A percentile compares a stretch with the other conserved stretches of the same genome.
Evolutionary conservation across 2,113 vertebrate genomes (phyloP).

Genomic region (Dasyprocta punctata): DNA sequence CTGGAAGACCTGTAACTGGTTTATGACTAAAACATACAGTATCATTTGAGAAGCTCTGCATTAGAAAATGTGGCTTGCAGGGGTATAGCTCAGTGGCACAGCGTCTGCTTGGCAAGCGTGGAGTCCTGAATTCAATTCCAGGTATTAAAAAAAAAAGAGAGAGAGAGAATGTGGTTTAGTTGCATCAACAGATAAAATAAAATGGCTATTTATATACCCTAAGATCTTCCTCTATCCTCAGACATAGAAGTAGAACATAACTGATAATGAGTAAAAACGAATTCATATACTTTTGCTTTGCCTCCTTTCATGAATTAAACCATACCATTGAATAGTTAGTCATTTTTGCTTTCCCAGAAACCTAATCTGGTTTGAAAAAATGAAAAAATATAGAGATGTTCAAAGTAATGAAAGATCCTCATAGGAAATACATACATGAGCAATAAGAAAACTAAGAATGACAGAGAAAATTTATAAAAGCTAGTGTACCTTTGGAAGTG

Average conservation of each 20-base stretch:
- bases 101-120: too few species aligned
- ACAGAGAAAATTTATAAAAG: constrained; percentile 19
- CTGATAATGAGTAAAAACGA: neutral
- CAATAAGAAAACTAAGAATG: constrained; percentile 7
- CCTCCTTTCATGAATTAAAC: neutral
- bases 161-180: neutral
- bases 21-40: constrained; percentile 8
- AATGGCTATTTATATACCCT: neutral
- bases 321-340: neutral
- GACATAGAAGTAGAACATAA: neutral
- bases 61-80: neutral
- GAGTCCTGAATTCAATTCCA: too few species aligned
- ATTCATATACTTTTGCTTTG: neutral
- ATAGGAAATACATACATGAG: constrained; percentile 19
- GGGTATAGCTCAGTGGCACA: too few species aligned
- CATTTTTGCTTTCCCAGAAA: constrained; percentile 39
- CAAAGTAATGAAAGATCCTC: neutral
- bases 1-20: constrained; percentile 12
- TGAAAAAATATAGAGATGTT: neutral
- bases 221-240: neutral
- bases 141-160: neutral
- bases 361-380: neutral
- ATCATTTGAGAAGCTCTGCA: neutral
- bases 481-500: neutral
- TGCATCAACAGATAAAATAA: constrained; percentile 20